Evolutionary conservation across 2,888 invertebrate genomes (phyloP).

Genomic region (Ophion costatus): DNA sequence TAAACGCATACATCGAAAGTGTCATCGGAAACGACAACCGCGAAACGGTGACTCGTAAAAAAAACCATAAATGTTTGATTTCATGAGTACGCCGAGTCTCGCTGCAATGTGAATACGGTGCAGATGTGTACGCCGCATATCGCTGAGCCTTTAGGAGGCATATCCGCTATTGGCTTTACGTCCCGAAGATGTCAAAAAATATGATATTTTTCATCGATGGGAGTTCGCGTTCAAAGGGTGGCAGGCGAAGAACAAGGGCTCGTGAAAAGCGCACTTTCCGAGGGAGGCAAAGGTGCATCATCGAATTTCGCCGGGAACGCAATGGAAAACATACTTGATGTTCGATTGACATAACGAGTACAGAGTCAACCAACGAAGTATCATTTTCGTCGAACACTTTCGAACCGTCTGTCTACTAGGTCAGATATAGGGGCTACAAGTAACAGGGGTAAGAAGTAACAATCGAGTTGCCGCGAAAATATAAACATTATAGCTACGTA

Average conservation of each 20-base stretch:
- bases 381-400: slow-evolving; percentile 31
- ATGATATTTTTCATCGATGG: slow-evolving; percentile 71
- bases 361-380: slow-evolving; percentile 39
- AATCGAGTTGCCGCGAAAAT: too few relatives aligned
- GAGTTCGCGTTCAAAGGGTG: slow-evolving; percentile 51
- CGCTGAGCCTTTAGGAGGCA: slow-evolving; percentile 25
- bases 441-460: too few relatives aligned
- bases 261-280: slow-evolving; percentile 28
- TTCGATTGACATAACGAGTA: slow-evolving; percentile 49
- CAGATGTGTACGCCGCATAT: neutral
- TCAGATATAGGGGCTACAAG: too few relatives aligned
- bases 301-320: slow-evolving; percentile 35
- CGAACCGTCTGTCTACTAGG: neutral
- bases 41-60: slow-evolving; percentile 31
- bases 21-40: slow-evolving; percentile 40
- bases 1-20: neutral
- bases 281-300: slow-evolving; percentile 33
- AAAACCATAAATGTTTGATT: slow-evolving; percentile 56
- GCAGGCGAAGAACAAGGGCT: slow-evolving; percentile 64
- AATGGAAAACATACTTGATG: slow-evolving; percentile 30
- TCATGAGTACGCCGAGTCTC: neutral
- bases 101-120: slow-evolving; percentile 1
- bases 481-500: too few relatives aligned
- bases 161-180: slow-evolving; percentile 71
- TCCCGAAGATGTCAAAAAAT: slow-evolving; percentile 72